Evolutionary conservation across 1,140 invertebrate species (phyloP), one percentile per base, ranked within the genome.

Genomic region (Epicauta chinensis): DNA sequence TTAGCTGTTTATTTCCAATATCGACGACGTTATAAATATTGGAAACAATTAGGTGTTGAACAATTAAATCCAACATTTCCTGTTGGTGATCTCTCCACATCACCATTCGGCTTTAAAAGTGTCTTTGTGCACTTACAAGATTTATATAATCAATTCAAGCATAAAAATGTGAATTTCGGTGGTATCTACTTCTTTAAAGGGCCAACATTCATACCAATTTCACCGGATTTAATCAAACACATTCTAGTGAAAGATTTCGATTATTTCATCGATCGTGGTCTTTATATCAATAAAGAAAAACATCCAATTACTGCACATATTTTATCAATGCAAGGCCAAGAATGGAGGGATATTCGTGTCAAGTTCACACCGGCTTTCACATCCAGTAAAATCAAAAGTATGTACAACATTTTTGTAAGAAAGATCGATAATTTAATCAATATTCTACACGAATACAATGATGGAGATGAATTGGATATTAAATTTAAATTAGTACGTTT

Each of bases 231-330:
- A 10, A 70, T 79, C 3, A 71, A 71, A 49, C 30, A 60, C 0
- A 63, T 79, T 10, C 16, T 78, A 0, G 65, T 72, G 0, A 77
- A 73, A 39, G 73, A 79, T 53, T 78, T 78, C 32, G 29, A 60
- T 1, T 62, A 66, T 58, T 80, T 80, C 58, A 63, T 66, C 13
- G 70, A 75, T 56, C 62, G 73, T 41, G 72, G 71, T 3, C 5
- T 72, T 0, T 66, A 69, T 10, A 53, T 61, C 4, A 71, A 72
- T 30, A 69, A 68, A 31, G 63, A 73, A 47, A 68, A 70, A 3
- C 75, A 79, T 47, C 61, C 69, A 2, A 29, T 81, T 0, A 63
- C 67, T 2, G 67, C 69, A 2, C 71, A 76, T 37, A 54, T 81
- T 29, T 71, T 79, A 42, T 53, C 53, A 4, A 29, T 73, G n/a